Base-by-base conservation (phyloP, 1,140 invertebrate genomes). In the Diachasma alloeum region DNA sequence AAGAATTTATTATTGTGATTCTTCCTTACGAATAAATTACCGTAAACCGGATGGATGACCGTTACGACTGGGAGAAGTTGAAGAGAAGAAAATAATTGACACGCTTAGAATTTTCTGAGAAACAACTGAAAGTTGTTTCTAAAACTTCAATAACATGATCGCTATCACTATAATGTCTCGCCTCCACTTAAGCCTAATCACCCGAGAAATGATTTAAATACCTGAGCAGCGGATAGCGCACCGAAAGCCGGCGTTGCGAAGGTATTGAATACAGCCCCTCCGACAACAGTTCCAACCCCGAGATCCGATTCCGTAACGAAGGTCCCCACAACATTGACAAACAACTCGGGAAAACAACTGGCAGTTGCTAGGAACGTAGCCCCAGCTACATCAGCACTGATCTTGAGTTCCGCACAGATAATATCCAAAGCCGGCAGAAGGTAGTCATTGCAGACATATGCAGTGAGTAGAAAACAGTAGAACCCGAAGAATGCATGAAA, bases 341-440 rank as follows among this genome's bases (percentile, higher is more conserved):
- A 97, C 36, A 98, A 92, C 88, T 98, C 96, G 0, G 97, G 96
- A 79, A 95, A 95, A 36, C 95, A 96, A 10, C 96, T 97, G 0
- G 96, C 96, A 0, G 96, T 95, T 0, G 97, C 95, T 93, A 98
- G 96, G 83, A 98, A 97, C 0, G 96, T 98, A 0, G 96, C 96
- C 0, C 96, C 96, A 0, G 96, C 96, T 9, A 97, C 94, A 86
- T 97, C 96, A 83, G 94, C 85, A 84, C 93, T 94, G 84, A 95
- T 92, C 76, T 94, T 92, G 22, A 95, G 85, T 73, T 92, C 91
- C 36, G 93, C 92, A 83, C 95, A 96, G 78, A 97, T 95, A 78
- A 93, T 91, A 84, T 96, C 95, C 1, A 97, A 92, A 0, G 94
- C 93, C 0, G 96, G 95, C 15, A 97, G 91, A 80, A 97, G 95